Percentiles rank a stretch among this genome's conserved stretches.
These are phyloP conservation scores for Diploscapter pachys DNA, from an alignment of 1,140 invertebrate species.

Conservation along the genomic window DNA sequence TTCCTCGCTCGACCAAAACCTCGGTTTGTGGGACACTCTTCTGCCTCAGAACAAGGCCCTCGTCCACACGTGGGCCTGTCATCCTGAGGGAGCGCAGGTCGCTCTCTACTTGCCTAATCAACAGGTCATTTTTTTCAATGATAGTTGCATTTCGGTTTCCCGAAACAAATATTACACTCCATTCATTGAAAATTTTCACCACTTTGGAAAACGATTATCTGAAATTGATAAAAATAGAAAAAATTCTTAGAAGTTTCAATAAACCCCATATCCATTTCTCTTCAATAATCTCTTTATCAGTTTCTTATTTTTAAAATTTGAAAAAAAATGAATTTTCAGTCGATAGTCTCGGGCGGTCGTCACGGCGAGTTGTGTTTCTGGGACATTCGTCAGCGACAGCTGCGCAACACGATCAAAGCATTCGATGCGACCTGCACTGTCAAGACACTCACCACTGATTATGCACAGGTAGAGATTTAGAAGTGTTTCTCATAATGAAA, in stretches of 20 bases:
- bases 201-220: too few relatives aligned
- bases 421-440: constrained; percentile 68
- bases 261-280: too few relatives aligned
- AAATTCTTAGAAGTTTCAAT: too few relatives aligned
- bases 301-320: too few relatives aligned
- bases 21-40: constrained; percentile 97
- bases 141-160: background rate
- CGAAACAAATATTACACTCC: too few relatives aligned
- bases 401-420: constrained; percentile 76
- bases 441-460: constrained; percentile 88
- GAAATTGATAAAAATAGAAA: too few relatives aligned
- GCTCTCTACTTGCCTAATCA: constrained; percentile 49
- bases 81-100: constrained; percentile 52
- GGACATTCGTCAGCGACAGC: constrained; percentile 75
- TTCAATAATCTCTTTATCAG: too few relatives aligned
- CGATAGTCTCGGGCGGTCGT: constrained; percentile 82
- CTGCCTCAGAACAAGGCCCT: constrained; percentile 88
- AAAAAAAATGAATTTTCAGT: constrained; percentile 38
- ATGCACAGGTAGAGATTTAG: constrained; percentile 67
- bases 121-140: constrained; percentile 43
- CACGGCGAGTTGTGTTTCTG: constrained; percentile 87
- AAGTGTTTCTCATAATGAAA: too few relatives aligned
- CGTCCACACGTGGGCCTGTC: constrained; percentile 66
- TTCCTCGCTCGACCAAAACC: constrained; percentile 90
- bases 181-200: too few relatives aligned